phyloP scores from a whole-genome alignment of 2,113 vertebrate species.

The Ahaetulla prasina region DNA sequence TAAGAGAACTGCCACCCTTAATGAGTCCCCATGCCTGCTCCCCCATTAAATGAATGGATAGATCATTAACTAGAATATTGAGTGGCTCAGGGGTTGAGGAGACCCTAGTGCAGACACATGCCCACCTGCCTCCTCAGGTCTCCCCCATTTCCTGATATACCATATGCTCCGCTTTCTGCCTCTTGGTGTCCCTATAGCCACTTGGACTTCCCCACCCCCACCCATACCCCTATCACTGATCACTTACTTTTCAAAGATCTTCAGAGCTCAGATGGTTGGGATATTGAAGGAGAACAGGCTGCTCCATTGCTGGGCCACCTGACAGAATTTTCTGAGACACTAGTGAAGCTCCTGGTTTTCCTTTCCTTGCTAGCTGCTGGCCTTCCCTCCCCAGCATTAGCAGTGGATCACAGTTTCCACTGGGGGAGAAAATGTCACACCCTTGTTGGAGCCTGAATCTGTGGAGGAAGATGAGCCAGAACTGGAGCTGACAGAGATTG shows the following conservation, averaged over 20 bases:
- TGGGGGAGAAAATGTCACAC: background rate
- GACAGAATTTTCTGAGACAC: background rate
- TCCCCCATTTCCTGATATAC: too few relatives aligned
- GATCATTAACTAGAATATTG: background rate
- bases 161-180: background rate
- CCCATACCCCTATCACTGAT: background rate
- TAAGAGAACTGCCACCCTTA: background rate
- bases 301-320: background rate
- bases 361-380: background rate
- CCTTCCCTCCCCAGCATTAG: background rate
- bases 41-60: background rate
- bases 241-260: background rate
- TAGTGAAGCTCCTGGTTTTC: background rate
- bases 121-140: background rate
- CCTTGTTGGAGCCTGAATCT: too few relatives aligned
- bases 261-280: background rate
- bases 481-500: too few relatives aligned
- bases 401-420: background rate
- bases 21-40: background rate
- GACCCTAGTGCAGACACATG: background rate
- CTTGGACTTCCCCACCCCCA: background rate
- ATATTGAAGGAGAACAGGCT: background rate
- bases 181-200: background rate
- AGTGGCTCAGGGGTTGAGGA: background rate
- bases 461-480: too few relatives aligned